Evolutionary conservation across 2,113 vertebrate species (phyloP).

Genomic region (Muntiacus muntjak): DNA sequence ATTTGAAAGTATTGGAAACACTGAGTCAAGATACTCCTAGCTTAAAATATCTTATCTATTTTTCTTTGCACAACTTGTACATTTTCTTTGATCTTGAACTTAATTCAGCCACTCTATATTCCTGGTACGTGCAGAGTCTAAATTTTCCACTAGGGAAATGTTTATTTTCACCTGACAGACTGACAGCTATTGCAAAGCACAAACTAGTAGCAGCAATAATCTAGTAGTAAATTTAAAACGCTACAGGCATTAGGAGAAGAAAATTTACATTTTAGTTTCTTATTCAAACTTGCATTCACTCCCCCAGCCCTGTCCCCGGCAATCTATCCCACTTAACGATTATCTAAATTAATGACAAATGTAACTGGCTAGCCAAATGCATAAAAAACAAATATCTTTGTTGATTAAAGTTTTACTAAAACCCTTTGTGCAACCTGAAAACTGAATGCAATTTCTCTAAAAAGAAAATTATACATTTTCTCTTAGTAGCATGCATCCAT

Average conservation of each 20-base stretch:
- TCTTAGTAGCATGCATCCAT: background rate
- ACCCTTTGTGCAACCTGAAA: background rate
- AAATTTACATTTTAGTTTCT: background rate
- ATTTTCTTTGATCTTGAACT: constrained; percentile 13
- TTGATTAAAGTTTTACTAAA: background rate
- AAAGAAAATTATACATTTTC: background rate
- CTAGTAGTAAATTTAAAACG: background rate
- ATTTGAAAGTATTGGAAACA: constrained; percentile 30
- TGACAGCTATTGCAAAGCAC: background rate
- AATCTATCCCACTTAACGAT: background rate
- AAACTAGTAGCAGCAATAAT: background rate
- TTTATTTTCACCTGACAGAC: background rate
- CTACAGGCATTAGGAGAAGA: background rate
- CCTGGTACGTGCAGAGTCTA: background rate
- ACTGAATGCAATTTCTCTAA: background rate
- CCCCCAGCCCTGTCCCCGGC: fast-evolving
- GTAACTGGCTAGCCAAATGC: background rate
- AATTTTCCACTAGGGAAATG: background rate
- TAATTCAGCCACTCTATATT: background rate
- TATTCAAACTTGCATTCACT: background rate
- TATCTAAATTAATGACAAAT: background rate
- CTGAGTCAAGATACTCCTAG: background rate
- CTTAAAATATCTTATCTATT: background rate
- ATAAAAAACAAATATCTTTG: background rate
- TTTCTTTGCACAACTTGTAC: background rate